Conservation (phyloP, 2,888 invertebrate species). For the Platypus cylindrus region DNA sequence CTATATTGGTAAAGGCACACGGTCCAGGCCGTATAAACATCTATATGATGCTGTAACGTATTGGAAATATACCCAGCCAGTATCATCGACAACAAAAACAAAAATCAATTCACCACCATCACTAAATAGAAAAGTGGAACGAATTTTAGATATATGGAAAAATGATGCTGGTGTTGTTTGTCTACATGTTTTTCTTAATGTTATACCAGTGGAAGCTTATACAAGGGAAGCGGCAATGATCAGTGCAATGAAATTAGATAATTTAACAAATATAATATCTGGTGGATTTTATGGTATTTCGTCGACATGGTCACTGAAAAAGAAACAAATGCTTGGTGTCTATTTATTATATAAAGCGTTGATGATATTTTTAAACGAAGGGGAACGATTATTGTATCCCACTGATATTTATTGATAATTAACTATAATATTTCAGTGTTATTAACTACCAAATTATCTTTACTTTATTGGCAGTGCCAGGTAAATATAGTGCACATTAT, state of each 20-base stretch:
- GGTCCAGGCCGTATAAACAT: slow-evolving; percentile 79
- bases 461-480: not conserved
- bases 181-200: slow-evolving; percentile 81
- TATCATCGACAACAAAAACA: no score
- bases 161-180: slow-evolving; percentile 76
- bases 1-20: slow-evolving; percentile 76
- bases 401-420: slow-evolving; percentile 44
- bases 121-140: slow-evolving; percentile 55
- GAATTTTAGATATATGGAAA: slow-evolving; percentile 81
- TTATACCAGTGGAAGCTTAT: slow-evolving; percentile 82
- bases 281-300: slow-evolving; percentile 77
- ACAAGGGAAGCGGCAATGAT: slow-evolving; percentile 93
- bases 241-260: slow-evolving; percentile 64
- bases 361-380: slow-evolving; percentile 74
- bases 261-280: slow-evolving; percentile 63
- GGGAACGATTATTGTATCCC: slow-evolving; percentile 76
- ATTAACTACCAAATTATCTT: not conserved
- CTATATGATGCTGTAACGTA: slow-evolving; percentile 72
- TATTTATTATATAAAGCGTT: slow-evolving; percentile 70
- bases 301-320: slow-evolving; percentile 57
- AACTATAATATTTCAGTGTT: no score
- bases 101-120: no score
- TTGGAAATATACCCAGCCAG: slow-evolving; percentile 41
- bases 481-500: no score
- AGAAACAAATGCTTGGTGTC: slow-evolving; percentile 61